These are phyloP conservation scores for Agelaius phoeniceus DNA, from an alignment of 2,113 vertebrate species.

Conservation along the genomic window DNA sequence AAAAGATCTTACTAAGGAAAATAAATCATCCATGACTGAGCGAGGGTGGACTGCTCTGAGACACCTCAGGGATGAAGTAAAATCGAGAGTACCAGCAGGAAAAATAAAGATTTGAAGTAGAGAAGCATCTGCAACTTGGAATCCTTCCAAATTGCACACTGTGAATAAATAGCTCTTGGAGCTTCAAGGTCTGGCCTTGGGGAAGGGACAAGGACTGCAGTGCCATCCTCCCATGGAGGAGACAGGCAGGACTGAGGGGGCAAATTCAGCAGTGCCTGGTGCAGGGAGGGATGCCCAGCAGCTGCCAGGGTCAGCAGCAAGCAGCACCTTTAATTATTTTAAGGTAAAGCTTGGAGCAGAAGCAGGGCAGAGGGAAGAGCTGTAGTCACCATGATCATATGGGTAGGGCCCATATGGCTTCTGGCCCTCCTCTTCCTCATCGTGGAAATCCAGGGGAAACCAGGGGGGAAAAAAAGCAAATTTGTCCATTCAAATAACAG, in stretches of 20 bases:
- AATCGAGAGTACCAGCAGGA: not conserved
- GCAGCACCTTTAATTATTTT: not conserved
- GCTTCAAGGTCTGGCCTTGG: not conserved
- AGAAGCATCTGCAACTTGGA: slow-evolving; percentile 4
- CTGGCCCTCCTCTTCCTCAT: not conserved
- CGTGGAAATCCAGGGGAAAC: not conserved
- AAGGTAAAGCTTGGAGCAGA: not conserved
- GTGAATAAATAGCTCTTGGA: not conserved
- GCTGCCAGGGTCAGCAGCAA: not conserved
- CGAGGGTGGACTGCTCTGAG: not conserved
- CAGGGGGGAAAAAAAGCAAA: not conserved
- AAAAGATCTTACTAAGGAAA: slow-evolving; percentile 7
- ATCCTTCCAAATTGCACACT: not conserved
- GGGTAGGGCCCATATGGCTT: not conserved
- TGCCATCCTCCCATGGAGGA: not conserved
- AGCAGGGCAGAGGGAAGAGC: not conserved
- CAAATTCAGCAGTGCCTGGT: not conserved
- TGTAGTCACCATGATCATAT: not conserved
- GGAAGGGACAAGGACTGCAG: not conserved
- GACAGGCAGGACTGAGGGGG: not conserved
- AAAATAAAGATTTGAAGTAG: not conserved
- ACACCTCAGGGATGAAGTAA: not conserved
- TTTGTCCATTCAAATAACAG: not conserved
- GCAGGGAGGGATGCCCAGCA: not conserved
- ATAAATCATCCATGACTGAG: not conserved